Conservation (phyloP, 2,113 vertebrate genomes). For the Murina feae region DNA sequence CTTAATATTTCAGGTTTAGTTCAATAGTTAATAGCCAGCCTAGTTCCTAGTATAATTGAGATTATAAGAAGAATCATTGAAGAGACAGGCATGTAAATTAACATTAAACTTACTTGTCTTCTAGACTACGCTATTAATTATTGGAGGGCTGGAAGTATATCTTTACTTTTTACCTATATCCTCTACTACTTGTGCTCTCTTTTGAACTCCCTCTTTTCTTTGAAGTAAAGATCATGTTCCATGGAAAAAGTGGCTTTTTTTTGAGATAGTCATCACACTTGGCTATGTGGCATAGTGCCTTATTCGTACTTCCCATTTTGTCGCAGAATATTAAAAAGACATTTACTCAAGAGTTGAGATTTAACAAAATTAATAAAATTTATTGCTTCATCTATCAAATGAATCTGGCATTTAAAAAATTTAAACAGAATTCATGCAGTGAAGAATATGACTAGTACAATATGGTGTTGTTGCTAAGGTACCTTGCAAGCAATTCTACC, state of each 20-base stretch:
- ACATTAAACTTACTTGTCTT: background rate
- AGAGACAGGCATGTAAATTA: background rate
- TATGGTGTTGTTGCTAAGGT: background rate
- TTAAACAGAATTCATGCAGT: background rate
- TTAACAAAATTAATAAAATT: slow-evolving; percentile 26
- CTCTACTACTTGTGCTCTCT: background rate
- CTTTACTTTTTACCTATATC: background rate
- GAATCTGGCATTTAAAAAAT: background rate
- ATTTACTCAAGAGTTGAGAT: background rate
- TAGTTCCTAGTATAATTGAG: background rate
- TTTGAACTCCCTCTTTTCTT: background rate
- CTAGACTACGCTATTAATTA: background rate
- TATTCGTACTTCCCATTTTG: background rate
- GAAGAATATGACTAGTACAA: background rate
- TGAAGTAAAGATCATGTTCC: background rate
- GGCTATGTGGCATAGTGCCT: background rate
- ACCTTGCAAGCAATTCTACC: background rate
- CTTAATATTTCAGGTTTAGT: background rate
- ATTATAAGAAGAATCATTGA: background rate
- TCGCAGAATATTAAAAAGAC: slow-evolving; percentile 21
- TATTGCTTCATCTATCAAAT: background rate
- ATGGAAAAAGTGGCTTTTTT: background rate
- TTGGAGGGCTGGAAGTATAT: background rate
- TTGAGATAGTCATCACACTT: background rate
- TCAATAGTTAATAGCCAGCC: background rate